Conservation (phyloP, 2,113 vertebrate genomes). For the Mirza zaza region DNA sequence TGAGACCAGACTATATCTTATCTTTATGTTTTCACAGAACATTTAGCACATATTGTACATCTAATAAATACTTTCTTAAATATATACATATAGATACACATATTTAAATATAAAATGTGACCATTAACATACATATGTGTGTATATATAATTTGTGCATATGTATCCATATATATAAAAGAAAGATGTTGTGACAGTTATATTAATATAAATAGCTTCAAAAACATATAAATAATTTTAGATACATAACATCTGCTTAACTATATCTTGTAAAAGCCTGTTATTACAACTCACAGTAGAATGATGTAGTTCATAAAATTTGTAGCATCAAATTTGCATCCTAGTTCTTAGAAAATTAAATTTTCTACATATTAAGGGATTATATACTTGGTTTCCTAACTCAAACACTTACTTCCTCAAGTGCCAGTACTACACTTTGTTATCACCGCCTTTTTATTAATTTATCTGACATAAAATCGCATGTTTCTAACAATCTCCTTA, state of each 20-base stretch:
- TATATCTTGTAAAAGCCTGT: slow-evolving; percentile 6
- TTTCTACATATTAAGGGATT: neutral
- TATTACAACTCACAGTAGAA: neutral
- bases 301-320: neutral
- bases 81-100: neutral
- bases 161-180: neutral
- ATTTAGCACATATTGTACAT: neutral
- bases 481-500: neutral
- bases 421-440: neutral
- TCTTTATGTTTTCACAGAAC: neutral
- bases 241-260: neutral
- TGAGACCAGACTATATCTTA: neutral
- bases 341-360: neutral
- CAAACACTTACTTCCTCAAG: neutral
- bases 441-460: neutral
- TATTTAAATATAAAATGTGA: neutral
- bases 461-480: neutral
- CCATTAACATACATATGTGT: neutral
- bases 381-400: neutral
- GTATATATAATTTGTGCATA: neutral
- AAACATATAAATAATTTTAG: neutral
- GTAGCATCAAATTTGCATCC: neutral
- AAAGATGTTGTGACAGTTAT: neutral
- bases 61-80: neutral
- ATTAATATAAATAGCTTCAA: neutral